Evolutionary conservation across 2,797 vertebrate species (phyloP), one percentile per base, ranked within the genome.

Genomic region (Selene dorsalis): DNA sequence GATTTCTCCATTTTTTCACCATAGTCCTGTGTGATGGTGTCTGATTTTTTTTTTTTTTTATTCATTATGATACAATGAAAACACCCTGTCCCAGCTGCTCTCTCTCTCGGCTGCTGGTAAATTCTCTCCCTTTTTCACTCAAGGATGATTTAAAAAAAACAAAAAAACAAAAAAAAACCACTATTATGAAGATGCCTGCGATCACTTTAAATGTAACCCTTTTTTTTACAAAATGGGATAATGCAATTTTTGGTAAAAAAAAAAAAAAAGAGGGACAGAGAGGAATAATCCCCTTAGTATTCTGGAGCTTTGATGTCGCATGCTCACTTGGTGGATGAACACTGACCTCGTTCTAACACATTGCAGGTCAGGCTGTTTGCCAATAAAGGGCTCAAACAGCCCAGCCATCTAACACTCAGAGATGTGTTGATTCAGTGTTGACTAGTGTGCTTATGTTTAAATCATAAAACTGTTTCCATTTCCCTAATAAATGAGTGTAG

Each of bases 261-360:
- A 45, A 26, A 73, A n/a, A 50, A 61, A 57, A 7, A 55, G 52
- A 60, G n/a, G 32, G 10, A 26, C 22, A 26, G 63, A 73, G 64
- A 59, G 64, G 41, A 53, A 53, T 71, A 79, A 84, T 79, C 63
- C 43, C n/a, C 1, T 53, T 26, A 70, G 30, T 58, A 16, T 17
- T 20, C 39, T 20, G 39, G 52, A 16, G 32, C 55, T 65, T 77
- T 83, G 83, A 82, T 72, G 79, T 84, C 85, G 83, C 20, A 12
- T 77, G 78, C 73, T 43, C 1, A 10, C 39, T 68, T 0, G 14
- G 47, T 17, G 53, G 26, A 47, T 62, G 55, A 47, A 22, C 52
- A 3, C 52, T 80, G 84, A 89, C 80, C 89, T 86, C 74, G 53
- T 82, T 86, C 82, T 55, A 11, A 50, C 48, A 32, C 28, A 0